Evolutionary conservation across 2,888 invertebrate genomes (phyloP), one percentile per base, ranked within the genome.

Genomic region (Drosophila austrosaltans): DNA sequence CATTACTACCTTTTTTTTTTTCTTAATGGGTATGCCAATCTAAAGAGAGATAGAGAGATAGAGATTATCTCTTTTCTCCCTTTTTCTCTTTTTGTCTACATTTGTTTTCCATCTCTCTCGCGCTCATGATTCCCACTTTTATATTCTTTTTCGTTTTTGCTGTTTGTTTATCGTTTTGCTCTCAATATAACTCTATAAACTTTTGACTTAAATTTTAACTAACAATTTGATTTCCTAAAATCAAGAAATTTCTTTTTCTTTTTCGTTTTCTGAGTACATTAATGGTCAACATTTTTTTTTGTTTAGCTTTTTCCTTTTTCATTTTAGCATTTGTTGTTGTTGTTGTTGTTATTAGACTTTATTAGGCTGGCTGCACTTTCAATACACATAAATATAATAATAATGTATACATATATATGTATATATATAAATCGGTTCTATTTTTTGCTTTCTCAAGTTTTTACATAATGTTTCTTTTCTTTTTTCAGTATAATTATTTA

Each of bases 161-260:
- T 22, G 6, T 53, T 22, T 54, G n/a, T 56, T 56, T 56, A 16
- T 36, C 32, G 10, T 10, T 70, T 72, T 62, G 60, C 28, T 72
- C 59, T 72, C 16, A 16, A 16, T 16, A 72, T 72, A 73, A 73
- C 72, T 72, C 44, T 48, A 68, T 73, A 68, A 63, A 73, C 72
- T 69, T 73, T 62, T 61, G 36, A 53, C 81, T 79, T 81, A 83
- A 59, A 48, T 67, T 48, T 53, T 72, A 75, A 65, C 79, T 79
- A 81, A 81, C 77, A 81, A 69, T 82, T 74, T 74, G 79, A 75
- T 25, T 48, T 48, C 48, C 25, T 25, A 48, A 48, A 16, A 16
- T 16, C 77, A 63, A 53, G 66, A 76, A 81, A 69, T 66, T 73
- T 72, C 40, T 36, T 10, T 59, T 25, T 28, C 8, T 40, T 42